These are phyloP conservation scores for Chondrosia reniformis DNA, from an alignment of 37 sponge, comb jelly and placozoan genomes.

Conservation along the genomic window DNA sequence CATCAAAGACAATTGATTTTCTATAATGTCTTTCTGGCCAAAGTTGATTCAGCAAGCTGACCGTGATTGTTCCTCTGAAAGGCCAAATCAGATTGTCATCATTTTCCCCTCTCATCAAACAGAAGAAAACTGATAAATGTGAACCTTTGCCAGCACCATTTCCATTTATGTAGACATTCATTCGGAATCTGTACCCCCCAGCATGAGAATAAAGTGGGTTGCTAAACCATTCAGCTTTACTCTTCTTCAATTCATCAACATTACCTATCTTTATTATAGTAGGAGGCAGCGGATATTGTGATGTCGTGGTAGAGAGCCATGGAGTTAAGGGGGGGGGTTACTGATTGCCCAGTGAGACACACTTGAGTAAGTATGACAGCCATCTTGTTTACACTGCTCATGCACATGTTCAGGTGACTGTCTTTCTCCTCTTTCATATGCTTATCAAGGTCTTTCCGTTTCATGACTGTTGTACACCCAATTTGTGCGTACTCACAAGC, in stretches of 20 bases:
- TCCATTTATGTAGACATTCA: conserved; percentile 25
- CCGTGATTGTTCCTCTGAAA: conserved; percentile 37
- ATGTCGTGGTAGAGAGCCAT: conserved; percentile 6
- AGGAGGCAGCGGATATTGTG: conserved; percentile 11
- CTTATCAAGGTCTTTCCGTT: not conserved
- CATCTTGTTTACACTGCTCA: too few species aligned
- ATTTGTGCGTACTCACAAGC: conserved; percentile 40
- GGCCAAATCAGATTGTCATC: conserved; percentile 54
- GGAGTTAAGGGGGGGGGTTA: not conserved
- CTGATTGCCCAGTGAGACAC: not conserved
- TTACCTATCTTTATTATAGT: not conserved
- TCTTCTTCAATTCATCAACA: conserved; percentile 1
- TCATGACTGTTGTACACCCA: conserved; percentile 29
- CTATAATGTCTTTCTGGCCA: too few species aligned
- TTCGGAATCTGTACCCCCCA: conserved; percentile 48
- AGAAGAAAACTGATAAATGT: conserved; percentile 32
- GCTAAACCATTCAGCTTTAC: conserved; percentile 24
- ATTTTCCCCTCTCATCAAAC: conserved; percentile 46
- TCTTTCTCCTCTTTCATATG: too few species aligned
- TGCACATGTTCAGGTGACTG: too few species aligned
- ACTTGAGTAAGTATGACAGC: too few species aligned
- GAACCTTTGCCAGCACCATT: conserved; percentile 13
- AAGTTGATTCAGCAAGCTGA: conserved; percentile 59
- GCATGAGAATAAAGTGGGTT: conserved; percentile 44
- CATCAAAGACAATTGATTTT: too few species aligned